phyloP scores from a whole-genome alignment of 2,797 vertebrate species.

The Heteromormyrus szaboi region DNA sequence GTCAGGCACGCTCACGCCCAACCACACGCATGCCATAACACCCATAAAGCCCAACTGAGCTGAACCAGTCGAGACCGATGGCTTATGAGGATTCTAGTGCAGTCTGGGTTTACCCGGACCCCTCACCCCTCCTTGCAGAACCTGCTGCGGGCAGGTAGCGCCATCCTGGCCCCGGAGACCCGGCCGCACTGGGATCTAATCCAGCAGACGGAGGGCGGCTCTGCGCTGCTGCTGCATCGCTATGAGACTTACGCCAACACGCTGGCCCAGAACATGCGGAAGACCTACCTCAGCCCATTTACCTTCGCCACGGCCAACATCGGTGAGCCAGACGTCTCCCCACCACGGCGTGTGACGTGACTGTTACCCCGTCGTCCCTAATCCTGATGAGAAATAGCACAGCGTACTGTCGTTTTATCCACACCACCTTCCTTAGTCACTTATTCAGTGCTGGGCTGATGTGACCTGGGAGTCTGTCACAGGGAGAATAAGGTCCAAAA shows the following conservation, averaged over 20 bases:
- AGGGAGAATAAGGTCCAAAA: neutral
- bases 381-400: neutral
- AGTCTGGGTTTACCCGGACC: neutral
- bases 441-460: neutral
- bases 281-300: conserved; percentile 94
- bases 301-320: conserved; percentile 92
- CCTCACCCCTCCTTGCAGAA: conserved; percentile 60
- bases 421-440: neutral
- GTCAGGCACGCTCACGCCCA: conserved; percentile 48
- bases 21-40: neutral
- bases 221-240: conserved; percentile 75
- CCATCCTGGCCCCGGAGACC: conserved; percentile 75
- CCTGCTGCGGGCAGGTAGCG: conserved; percentile 82
- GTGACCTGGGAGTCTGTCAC: neutral
- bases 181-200: conserved; percentile 88
- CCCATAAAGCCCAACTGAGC: neutral
- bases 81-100: neutral
- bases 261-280: conserved; percentile 91
- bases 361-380: neutral
- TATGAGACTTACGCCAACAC: conserved; percentile 85
- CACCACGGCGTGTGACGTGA: neutral
- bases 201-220: conserved; percentile 85
- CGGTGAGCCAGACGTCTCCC: conserved; percentile 55
- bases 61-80: neutral
- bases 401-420: neutral